A percentile compares a stretch with the other conserved stretches of the same genome.
Conservation (phyloP, 2,113 vertebrate species). For the Rhegmatorhina hoffmannsi region DNA sequence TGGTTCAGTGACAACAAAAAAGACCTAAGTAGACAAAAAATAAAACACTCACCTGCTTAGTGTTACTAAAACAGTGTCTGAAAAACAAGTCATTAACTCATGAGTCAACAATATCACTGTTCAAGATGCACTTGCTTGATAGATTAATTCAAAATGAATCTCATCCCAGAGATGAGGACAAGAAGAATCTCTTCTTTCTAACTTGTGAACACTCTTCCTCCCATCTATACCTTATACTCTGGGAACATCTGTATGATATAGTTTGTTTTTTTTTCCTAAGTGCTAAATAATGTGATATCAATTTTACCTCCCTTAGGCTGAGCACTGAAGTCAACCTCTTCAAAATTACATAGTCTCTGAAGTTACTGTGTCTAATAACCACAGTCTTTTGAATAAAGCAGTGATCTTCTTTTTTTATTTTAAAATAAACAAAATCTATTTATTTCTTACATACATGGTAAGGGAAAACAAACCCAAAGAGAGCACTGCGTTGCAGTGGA, state of each 20-base stretch:
- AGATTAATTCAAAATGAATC: neutral
- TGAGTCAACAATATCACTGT: neutral
- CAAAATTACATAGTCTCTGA: neutral
- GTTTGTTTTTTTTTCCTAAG: neutral
- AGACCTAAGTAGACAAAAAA: neutral
- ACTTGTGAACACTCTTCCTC: neutral
- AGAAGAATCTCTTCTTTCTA: neutral
- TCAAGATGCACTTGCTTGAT: neutral
- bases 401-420: neutral
- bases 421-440: neutral
- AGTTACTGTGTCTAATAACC: neutral
- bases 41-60: neutral
- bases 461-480: neutral
- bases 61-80: neutral
- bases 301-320: neutral
- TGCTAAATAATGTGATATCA: neutral
- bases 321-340: neutral
- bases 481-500: neutral
- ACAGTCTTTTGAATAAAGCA: neutral
- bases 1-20: neutral
- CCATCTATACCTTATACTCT: neutral
- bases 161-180: neutral
- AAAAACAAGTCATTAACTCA: neutral
- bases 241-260: neutral
- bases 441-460: neutral